Conservation (phyloP, 1,140 invertebrate genomes). For the Zophobas morio region DNA sequence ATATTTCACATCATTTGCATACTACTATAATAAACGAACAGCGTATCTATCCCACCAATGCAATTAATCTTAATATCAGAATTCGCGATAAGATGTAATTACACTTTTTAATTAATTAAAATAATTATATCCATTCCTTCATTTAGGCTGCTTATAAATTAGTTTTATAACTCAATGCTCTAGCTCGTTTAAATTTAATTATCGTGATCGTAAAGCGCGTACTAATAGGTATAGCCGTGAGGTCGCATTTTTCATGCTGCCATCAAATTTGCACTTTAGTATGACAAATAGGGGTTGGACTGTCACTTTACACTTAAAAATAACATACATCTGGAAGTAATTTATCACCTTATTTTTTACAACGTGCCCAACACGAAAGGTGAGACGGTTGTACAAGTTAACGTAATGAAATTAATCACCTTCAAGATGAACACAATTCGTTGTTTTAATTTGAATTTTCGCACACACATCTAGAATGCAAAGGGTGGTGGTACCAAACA, state of each 20-base stretch:
- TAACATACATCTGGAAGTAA: background rate
- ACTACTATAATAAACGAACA: constrained; percentile 23
- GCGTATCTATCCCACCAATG: constrained; percentile 28
- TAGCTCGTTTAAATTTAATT: constrained; percentile 31
- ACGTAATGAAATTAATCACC: too few relatives aligned
- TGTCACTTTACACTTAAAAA: background rate
- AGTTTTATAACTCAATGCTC: constrained; percentile 36
- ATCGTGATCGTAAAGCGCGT: constrained; percentile 5
- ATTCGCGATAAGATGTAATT: constrained; percentile 34
- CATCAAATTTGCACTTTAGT: background rate
- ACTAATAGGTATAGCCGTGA: constrained; percentile 7
- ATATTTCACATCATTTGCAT: constrained; percentile 48
- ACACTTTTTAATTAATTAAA: constrained; percentile 47
- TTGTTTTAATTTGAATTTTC: too few relatives aligned
- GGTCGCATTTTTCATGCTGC: background rate
- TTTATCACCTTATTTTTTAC: background rate
- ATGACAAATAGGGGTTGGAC: constrained; percentile 20
- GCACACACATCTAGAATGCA: too few relatives aligned
- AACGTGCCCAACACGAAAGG: too few relatives aligned
- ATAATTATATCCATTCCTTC: constrained; percentile 43
- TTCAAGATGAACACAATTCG: too few relatives aligned
- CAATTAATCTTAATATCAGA: constrained; percentile 49
- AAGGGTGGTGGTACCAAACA: too few relatives aligned
- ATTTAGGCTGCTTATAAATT: constrained; percentile 32
- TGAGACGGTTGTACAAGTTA: too few relatives aligned